Evolutionary conservation across 2,797 vertebrate species (phyloP).

Genomic region (Ctenopoma kingsleyae): DNA sequence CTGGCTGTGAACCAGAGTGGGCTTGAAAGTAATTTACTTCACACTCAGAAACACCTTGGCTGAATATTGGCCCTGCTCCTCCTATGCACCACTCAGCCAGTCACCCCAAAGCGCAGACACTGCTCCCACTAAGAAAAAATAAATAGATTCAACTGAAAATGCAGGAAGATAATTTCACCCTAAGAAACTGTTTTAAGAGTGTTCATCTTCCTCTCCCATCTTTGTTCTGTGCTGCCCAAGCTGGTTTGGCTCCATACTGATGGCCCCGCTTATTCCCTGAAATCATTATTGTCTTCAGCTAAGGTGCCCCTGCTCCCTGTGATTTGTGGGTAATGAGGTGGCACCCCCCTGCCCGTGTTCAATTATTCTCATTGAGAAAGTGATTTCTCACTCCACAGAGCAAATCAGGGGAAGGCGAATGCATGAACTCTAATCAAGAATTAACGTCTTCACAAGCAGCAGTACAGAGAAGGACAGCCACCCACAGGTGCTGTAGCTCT

Average conservation of each 20-base stretch:
- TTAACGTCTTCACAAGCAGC: constrained; percentile 78
- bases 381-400: constrained; percentile 87
- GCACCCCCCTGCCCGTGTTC: constrained; percentile 82
- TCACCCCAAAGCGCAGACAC: neutral
- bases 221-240: constrained; percentile 54
- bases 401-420: constrained; percentile 77
- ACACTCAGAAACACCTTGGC: constrained; percentile 5
- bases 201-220: constrained; percentile 28
- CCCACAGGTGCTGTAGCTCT: constrained; percentile 15
- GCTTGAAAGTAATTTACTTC: neutral
- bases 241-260: constrained; percentile 61
- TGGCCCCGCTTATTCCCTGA: constrained; percentile 76
- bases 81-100: neutral
- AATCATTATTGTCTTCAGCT: constrained; percentile 85
- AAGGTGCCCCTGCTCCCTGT: constrained; percentile 81
- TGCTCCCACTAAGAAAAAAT: neutral
- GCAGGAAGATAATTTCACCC: constrained; percentile 28
- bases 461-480: constrained; percentile 47
- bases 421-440: constrained; percentile 84
- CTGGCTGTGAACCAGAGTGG: neutral
- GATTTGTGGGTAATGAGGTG: constrained; percentile 88
- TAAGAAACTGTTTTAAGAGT: constrained; percentile 12
- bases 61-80: neutral
- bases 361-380: constrained; percentile 88
- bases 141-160: constrained; percentile 23